Conservation (phyloP, 1,140 invertebrate genomes). For the Trichonephila inaurata region DNA sequence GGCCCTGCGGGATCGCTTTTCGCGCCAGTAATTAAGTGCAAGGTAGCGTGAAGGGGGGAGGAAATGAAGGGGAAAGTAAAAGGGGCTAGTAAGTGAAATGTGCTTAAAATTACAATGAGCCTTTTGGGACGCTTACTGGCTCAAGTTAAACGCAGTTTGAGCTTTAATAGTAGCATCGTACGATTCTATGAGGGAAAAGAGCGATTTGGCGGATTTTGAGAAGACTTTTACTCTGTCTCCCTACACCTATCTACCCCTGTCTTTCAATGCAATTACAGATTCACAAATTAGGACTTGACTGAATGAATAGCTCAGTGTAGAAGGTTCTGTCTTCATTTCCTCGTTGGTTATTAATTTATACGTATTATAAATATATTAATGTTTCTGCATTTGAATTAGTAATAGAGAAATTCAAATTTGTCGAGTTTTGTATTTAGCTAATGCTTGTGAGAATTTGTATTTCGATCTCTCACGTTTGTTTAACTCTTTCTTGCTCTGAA, state of each 20-base stretch:
- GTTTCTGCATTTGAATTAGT: too few species aligned
- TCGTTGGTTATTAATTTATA: constrained; percentile 8
- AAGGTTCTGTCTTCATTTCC: constrained; percentile 13
- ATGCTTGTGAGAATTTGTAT: too few species aligned
- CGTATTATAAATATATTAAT: background rate
- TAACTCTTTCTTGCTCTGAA: too few species aligned
- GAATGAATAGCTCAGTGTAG: constrained; percentile 16
- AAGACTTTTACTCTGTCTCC: background rate
- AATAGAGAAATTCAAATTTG: too few species aligned
- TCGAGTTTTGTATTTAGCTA: too few species aligned
- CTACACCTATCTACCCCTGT: background rate
- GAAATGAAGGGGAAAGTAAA: constrained; percentile 15
- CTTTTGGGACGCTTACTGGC: constrained; percentile 44
- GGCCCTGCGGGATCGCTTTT: constrained; percentile 64
- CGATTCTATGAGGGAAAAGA: constrained; percentile 2
- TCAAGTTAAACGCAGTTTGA: constrained; percentile 58
- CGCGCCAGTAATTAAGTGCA: constrained; percentile 70
- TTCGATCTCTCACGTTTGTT: too few species aligned
- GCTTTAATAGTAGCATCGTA: constrained; percentile 31
- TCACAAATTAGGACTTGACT: constrained; percentile 19
- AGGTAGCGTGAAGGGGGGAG: constrained; percentile 13
- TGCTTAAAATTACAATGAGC: constrained; percentile 72
- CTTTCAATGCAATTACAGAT: constrained; percentile 31
- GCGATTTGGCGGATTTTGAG: background rate
- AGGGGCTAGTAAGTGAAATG: constrained; percentile 70